Base-by-base conservation (phyloP, 2,797 vertebrate genomes). In the Enteromius mattozi region DNA sequence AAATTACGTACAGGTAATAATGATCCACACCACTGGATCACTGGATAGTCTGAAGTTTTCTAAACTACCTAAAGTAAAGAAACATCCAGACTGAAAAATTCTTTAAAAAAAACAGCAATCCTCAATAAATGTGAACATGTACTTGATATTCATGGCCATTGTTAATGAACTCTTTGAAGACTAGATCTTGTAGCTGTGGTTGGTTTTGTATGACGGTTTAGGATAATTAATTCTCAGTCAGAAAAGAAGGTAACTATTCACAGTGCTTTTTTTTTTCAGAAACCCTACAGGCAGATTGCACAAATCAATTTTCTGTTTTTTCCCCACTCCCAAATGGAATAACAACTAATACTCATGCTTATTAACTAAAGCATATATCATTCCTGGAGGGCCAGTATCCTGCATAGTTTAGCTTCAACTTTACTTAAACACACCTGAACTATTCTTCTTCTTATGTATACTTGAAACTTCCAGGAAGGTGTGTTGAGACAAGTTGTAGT, bases 311-410 rank as follows among this genome's bases (percentile, higher is more conserved):
- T 59, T 68, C 87, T 86, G 45, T 78, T 85, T 82, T 88, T 88
- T 88, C 82, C 87, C 88, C 81, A 21, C 78, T 85, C 51, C 24
- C 21, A 70, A 12, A 27, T 40, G 14, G 8, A 66, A 69, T 54
- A 51, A 35, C 13, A 19, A 19, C 82, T 63, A 16, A 72, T n/a
- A 51, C 68, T 79, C 27, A 76, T 85, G 21, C 33, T 12, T 72
- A 54, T 40, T 84, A 16, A 63, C 14, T 77, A 65, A 54, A 75
- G 51, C 89, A 69, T 81, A 89, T 87, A 91, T 91, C 90, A 90
- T 76, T 86, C 8, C 9, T 59, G 21, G 21, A n/a, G 54, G 21
- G 21, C 54, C 54, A 59, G 54, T 59, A n/a, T 56, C 1, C 54
- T 56, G 21, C 54, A 56, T n/a, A 59, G 54, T 24, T 56, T n/a